Evolutionary conservation across 1,140 invertebrate species (phyloP).

Genomic region (Paracyclopina nana): DNA sequence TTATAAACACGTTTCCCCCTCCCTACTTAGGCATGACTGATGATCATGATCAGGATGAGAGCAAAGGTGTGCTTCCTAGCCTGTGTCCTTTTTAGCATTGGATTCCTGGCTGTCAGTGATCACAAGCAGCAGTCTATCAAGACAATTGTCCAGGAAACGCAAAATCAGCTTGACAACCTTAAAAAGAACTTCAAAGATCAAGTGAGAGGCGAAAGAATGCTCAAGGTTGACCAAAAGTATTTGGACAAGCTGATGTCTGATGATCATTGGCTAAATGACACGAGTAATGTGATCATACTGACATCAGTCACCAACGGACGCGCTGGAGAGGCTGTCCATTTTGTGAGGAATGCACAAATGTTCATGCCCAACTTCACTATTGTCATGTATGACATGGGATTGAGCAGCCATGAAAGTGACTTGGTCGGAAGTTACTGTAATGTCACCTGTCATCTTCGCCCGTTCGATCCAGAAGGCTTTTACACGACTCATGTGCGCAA

Average conservation of each 20-base stretch:
- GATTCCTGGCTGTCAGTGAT: no score
- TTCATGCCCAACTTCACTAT: slow-evolving; percentile 2
- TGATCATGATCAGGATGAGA: no score
- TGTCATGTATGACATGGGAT: neutral
- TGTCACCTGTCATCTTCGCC: neutral
- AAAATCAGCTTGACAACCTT: slow-evolving; percentile 1
- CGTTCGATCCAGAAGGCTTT: neutral
- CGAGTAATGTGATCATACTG: neutral
- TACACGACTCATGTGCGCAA: no score
- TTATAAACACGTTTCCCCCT: no score
- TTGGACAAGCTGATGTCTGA: neutral
- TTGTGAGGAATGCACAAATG: neutral
- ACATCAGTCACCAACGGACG: neutral
- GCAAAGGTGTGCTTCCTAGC: no score
- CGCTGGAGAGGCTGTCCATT: neutral
- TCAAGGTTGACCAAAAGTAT: neutral
- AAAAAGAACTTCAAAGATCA: neutral
- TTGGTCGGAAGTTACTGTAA: neutral
- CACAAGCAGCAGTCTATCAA: no score
- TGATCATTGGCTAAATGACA: neutral
- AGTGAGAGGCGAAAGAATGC: neutral
- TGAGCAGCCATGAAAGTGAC: neutral
- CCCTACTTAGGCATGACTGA: no score
- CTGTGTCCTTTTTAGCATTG: no score
- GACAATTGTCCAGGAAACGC: neutral